A percentile compares a stretch with the other conserved stretches of the same genome.
phyloP scores from a whole-genome alignment of 2,797 vertebrate genomes.

The Picus viridis region DNA sequence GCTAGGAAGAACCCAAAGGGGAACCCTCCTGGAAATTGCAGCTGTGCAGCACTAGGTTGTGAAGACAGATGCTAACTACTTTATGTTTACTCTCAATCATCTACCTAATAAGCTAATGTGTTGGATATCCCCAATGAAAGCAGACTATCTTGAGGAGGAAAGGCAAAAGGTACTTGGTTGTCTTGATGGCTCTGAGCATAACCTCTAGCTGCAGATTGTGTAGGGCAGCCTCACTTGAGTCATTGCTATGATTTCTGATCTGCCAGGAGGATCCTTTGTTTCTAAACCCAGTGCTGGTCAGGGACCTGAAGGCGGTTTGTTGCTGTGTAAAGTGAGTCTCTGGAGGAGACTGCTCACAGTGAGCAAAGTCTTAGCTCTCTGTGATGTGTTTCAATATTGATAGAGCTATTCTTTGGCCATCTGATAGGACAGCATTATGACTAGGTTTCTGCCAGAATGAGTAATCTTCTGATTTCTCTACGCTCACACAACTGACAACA shows the following conservation, averaged over 20 bases:
- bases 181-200: neutral
- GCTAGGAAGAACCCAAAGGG: neutral
- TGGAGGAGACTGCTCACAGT: neutral
- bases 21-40: neutral
- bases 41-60: neutral
- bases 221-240: neutral
- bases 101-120: neutral
- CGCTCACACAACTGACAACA: neutral
- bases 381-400: neutral
- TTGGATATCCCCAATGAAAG: neutral
- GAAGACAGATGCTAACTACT: neutral
- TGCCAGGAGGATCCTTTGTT: neutral
- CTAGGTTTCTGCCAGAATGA: neutral
- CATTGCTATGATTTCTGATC: neutral
- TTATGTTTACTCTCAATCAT: neutral
- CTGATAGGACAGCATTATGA: neutral
- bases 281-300: neutral
- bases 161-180: neutral
- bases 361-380: neutral
- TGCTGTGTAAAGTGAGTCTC: neutral
- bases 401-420: neutral
- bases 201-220: neutral
- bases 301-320: neutral
- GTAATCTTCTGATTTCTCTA: neutral
- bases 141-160: neutral